Evolutionary conservation across 2,797 vertebrate genomes (phyloP), one percentile per base, ranked within the genome.

Genomic region (Mycteria americana): DNA sequence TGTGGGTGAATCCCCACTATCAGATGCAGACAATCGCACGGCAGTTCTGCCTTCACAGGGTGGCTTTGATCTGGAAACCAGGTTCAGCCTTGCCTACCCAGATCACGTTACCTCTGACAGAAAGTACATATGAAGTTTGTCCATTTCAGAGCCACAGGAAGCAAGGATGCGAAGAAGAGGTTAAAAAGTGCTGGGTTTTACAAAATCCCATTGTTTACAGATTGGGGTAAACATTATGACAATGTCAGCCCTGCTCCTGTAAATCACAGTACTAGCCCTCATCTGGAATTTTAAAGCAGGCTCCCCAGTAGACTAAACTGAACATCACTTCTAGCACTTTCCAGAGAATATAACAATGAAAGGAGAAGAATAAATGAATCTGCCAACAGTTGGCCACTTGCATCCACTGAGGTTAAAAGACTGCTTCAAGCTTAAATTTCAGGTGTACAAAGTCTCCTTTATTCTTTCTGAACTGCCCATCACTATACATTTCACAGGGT

Each of bases 1-100:
- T 33, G 24, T 27, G 23, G 33, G 6, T 30, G 24, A 10, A 11
- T 10, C 35, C 43, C 31, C 27, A 11, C 39, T 5, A 2, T 16
- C 19, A 45, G 31, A 28, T 16, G 25, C 23, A 39, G 54, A 22
- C 0, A 1, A 15, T 5, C 2, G 0, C 8, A 4, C 4, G 28
- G 4, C 7, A 53, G 31, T 45, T 85, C 78, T 70, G 10, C 25
- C 14, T 75, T 53, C n/a, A 15, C 22, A 18, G 22, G 5, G 6
- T 24, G 25, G 7, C 30, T 92, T 59, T 46, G n/a, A 16, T n/a
- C 30, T 50, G 39, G 39, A 88, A 67, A 67, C 3, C 15, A 37
- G 30, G 9, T 30, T 70, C 21, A 51, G 51, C 10, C 31, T 83
- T 69, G 25, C 14, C 28, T 77, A 21, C 24, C 2, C 28, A 57